Percentiles rank a stretch among this genome's conserved stretches.
These are phyloP conservation scores for Aplocera efformata DNA, from an alignment of 2,888 invertebrate species.

Conservation along the genomic window DNA sequence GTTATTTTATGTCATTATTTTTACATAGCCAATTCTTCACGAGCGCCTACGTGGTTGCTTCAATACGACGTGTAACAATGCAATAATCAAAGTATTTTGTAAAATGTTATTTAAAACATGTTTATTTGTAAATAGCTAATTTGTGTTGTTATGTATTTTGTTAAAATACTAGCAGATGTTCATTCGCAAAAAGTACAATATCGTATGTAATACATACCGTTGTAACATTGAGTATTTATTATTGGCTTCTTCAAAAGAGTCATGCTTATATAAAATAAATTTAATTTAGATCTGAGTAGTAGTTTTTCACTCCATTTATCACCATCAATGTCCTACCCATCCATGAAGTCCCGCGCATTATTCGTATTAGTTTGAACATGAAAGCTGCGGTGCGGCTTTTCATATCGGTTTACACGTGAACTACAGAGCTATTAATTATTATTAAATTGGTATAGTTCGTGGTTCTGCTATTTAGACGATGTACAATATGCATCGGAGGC, in stretches of 20 bases:
- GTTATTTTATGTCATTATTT: constrained; percentile 27
- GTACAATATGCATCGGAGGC: too few relatives aligned
- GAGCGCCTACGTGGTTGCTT: constrained; percentile 27
- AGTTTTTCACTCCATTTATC: constrained; percentile 39
- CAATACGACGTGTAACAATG: constrained; percentile 56
- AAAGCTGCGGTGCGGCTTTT: too few relatives aligned
- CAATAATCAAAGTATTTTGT: constrained; percentile 60
- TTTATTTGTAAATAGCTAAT: constrained; percentile 64
- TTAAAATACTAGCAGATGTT: constrained; percentile 23
- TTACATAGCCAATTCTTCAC: constrained; percentile 34
- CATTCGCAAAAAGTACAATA: constrained; percentile 44
- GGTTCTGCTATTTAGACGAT: too few relatives aligned
- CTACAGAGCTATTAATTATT: too few relatives aligned
- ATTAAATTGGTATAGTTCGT: too few relatives aligned
- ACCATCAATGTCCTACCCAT: too few relatives aligned
- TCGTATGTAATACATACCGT: constrained; percentile 31
- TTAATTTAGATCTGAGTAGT: constrained; percentile 63
- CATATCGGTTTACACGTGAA: too few relatives aligned
- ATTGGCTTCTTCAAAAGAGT: constrained; percentile 47
- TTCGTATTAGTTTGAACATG: too few relatives aligned
- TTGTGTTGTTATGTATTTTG: constrained; percentile 34
- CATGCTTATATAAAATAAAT: constrained; percentile 48
- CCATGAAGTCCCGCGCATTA: too few relatives aligned
- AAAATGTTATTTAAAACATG: constrained; percentile 45
- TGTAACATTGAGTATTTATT: constrained; percentile 46